Percentiles rank a stretch among this genome's conserved stretches.
Conservation (phyloP, 2,797 vertebrate species). For the Pangasius krempfi region DNA sequence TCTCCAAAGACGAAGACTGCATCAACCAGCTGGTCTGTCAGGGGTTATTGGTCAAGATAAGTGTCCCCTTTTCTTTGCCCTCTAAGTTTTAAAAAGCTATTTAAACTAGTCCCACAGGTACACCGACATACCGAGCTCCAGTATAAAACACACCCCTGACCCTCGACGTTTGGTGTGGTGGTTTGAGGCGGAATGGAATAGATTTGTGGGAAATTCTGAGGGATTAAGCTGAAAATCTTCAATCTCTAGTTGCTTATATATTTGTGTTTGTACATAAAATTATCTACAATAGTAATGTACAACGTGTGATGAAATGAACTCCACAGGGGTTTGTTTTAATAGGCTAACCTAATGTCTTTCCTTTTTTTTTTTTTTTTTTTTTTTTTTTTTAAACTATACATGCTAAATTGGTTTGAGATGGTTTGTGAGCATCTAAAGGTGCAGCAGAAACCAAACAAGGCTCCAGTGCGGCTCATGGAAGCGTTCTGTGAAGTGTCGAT, state of each 20-base stretch:
- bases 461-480: conserved; percentile 66
- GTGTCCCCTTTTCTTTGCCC: conserved; percentile 57
- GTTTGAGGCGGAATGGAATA: not conserved
- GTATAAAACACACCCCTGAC: not conserved
- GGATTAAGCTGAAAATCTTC: not conserved
- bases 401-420: conserved; percentile 82
- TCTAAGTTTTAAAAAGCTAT: not conserved
- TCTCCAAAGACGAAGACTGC: conserved; percentile 64
- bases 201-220: not conserved
- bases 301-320: not conserved
- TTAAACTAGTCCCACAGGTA: not conserved
- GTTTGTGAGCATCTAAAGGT: conserved; percentile 62
- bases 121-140: not conserved
- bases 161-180: not conserved
- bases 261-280: not conserved
- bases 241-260: not conserved
- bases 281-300: too few species aligned
- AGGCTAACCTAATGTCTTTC: not conserved
- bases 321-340: not conserved
- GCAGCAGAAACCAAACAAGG: conserved; percentile 46
- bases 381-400: conserved; percentile 62
- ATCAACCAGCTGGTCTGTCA: conserved; percentile 71
- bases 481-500: conserved; percentile 77
- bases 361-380: too few species aligned
- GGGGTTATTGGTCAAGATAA: conserved; percentile 82